Evolutionary conservation across 2,888 invertebrate species (phyloP).

Genomic region (Selenia dentaria): DNA sequence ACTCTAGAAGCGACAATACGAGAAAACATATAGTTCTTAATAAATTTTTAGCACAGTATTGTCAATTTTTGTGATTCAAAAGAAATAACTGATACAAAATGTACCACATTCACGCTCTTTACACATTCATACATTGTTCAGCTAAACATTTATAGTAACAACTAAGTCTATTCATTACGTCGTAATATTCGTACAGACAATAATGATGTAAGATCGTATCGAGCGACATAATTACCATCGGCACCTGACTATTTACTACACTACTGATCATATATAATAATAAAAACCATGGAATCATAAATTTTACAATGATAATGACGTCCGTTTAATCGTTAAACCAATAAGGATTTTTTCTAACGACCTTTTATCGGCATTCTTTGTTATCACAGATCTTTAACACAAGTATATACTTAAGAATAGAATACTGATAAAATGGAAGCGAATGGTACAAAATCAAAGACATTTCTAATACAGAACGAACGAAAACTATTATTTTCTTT

Average conservation of each 20-base stretch:
- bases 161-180: slow-evolving; percentile 76
- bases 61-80: slow-evolving; percentile 54
- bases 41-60: slow-evolving; percentile 43
- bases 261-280: slow-evolving; percentile 8
- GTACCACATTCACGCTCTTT: slow-evolving; percentile 76
- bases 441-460: neutral
- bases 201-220: slow-evolving; percentile 66
- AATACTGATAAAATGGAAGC: slow-evolving; percentile 4
- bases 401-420: neutral
- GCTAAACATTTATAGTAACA: slow-evolving; percentile 84
- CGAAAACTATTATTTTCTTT: too few relatives aligned
- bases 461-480: too few relatives aligned
- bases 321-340: too few relatives aligned
- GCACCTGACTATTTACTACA: slow-evolving; percentile 67
- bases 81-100: slow-evolving; percentile 66
- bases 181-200: slow-evolving; percentile 74
- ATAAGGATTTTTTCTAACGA: too few relatives aligned
- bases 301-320: too few relatives aligned
- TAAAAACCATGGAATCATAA: slow-evolving; percentile 1
- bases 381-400: neutral
- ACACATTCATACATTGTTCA: slow-evolving; percentile 73
- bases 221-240: slow-evolving; percentile 59
- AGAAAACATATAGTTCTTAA: slow-evolving; percentile 20
- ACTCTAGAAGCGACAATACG: slow-evolving; percentile 44
- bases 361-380: too few relatives aligned